A percentile compares a stretch with the other conserved stretches of the same genome.
These are phyloP conservation scores for Trachurus trachurus DNA, from an alignment of 2,797 vertebrate species.

Conservation along the genomic window DNA sequence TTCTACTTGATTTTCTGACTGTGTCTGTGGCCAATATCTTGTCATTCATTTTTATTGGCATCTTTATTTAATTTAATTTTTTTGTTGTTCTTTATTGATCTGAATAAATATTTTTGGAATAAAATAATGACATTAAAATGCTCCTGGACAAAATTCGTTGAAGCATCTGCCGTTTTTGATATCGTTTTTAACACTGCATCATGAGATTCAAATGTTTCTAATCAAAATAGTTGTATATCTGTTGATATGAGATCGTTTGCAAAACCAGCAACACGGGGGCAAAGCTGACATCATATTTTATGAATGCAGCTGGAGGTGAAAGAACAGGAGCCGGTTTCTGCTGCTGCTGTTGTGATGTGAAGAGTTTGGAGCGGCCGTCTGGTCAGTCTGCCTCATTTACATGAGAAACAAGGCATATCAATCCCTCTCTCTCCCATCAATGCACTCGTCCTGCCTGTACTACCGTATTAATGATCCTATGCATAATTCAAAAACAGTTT, in stretches of 20 bases:
- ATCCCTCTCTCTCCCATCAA: constrained; percentile 65
- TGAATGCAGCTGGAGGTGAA: constrained; percentile 31
- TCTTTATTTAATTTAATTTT: constrained; percentile 1
- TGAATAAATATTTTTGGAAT: constrained; percentile 36
- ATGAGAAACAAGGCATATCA: constrained; percentile 78
- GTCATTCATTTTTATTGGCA: constrained; percentile 16
- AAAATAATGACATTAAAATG: constrained; percentile 58
- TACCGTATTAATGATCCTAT: constrained; percentile 76
- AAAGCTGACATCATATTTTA: constrained; percentile 37
- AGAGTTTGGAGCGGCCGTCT: constrained; percentile 69
- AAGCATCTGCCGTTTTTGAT: constrained; percentile 24
- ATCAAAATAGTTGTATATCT: constrained; percentile 35
- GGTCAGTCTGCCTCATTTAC: constrained; percentile 82
- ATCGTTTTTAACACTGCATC: constrained; percentile 10
- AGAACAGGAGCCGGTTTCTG: constrained; percentile 25
- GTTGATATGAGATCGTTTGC: constrained; percentile 23
- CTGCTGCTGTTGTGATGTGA: constrained; percentile 41
- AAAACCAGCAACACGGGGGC: constrained; percentile 21
- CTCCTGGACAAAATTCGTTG: constrained; percentile 28
- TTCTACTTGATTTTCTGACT: constrained; percentile 7
- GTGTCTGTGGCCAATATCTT: constrained; percentile 1
- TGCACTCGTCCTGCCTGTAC: constrained; percentile 68
- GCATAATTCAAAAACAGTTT: constrained; percentile 79
- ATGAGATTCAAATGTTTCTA: constrained; percentile 38
- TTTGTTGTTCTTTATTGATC: constrained; percentile 4